Evolutionary conservation across 1,140 invertebrate species (phyloP).

Genomic region (Drosophila ambigua): DNA sequence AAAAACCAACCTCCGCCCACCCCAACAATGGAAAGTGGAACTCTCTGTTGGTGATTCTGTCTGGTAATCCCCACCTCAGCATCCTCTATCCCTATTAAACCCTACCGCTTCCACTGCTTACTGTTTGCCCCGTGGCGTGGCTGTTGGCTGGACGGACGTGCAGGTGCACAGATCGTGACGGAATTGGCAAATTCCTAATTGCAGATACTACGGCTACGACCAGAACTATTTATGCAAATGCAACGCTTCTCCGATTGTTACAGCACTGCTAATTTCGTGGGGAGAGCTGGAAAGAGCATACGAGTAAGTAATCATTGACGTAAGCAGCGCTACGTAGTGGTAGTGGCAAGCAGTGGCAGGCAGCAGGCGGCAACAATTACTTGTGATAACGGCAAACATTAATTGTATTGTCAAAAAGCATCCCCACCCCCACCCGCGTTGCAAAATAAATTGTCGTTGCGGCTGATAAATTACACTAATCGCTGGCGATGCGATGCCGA

Average conservation of each 20-base stretch:
- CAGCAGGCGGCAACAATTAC: constrained; percentile 55
- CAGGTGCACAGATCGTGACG: constrained; percentile 71
- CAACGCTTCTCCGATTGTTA: constrained; percentile 53
- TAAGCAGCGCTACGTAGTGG: constrained; percentile 36
- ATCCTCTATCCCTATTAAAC: background rate
- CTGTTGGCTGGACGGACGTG: constrained; percentile 1
- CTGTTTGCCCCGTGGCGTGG: background rate
- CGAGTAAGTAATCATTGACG: constrained; percentile 32
- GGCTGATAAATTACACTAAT: constrained; percentile 75
- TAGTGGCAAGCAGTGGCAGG: constrained; percentile 5
- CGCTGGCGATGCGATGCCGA: constrained; percentile 38
- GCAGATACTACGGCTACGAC: constrained; percentile 21
- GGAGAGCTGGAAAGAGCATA: constrained; percentile 12
- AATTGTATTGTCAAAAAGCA: constrained; percentile 71
- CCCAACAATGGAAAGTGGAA: background rate
- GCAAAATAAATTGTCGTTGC: constrained; percentile 54
- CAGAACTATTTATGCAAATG: constrained; percentile 56
- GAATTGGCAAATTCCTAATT: constrained; percentile 65
- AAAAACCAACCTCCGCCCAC: too few species aligned
- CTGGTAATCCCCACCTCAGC: background rate
- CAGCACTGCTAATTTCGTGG: constrained; percentile 29
- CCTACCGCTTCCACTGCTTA: background rate
- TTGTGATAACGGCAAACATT: constrained; percentile 70
- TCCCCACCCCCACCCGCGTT: constrained; percentile 9
- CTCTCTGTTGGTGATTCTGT: background rate